Evolutionary conservation across 2,797 vertebrate species (phyloP), one percentile per base, ranked within the genome.

Genomic region (Basileuterus tristriatus): DNA sequence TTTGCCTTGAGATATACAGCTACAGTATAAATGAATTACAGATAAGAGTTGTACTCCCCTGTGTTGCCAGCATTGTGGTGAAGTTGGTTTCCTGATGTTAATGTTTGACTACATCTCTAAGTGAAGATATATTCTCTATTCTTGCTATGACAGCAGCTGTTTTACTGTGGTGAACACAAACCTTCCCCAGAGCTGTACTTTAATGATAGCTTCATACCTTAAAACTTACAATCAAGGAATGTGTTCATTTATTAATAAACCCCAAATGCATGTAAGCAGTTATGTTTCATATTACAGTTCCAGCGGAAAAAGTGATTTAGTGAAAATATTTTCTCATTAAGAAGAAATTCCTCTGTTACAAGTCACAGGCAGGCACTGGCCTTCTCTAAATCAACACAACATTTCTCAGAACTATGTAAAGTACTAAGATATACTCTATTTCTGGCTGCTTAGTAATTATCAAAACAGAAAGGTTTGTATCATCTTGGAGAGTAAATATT

Each of bases 71-170:
- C 69, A 87, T 3, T 85, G 88, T 59, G 60, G 52, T 65, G 67
- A 89, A 96, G 90, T 53, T 71, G 30, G 70, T 91, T 95, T 94
- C 91, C 59, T 86, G 46, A 92, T 60, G 43, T 43, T 83, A 91
- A 72, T 11, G 50, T 75, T 74, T 90, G 24, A 36, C 77, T 77
- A 34, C 75, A 59, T 63, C 36, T 83, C 32, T 70, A 95, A 95
- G 53, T 58, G 58, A 94, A 94, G 34, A 90, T 55, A 36, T 8
- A 34, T 10, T 60, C 55, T 93, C 87, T 72, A 44, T 24, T 92
- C 67, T 87, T 81, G 34, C 43, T 76, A 43, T 9, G 53, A 77
- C n/a, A 91, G 50, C 65, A 63, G 52, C n/a, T 69, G 29, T 53
- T 92, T 71, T 71, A 93, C 64, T 72, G 30, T 43, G 69, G 41